Conservation (phyloP, 2,113 vertebrate genomes). For the Petrocephalus microphthalmus region DNA sequence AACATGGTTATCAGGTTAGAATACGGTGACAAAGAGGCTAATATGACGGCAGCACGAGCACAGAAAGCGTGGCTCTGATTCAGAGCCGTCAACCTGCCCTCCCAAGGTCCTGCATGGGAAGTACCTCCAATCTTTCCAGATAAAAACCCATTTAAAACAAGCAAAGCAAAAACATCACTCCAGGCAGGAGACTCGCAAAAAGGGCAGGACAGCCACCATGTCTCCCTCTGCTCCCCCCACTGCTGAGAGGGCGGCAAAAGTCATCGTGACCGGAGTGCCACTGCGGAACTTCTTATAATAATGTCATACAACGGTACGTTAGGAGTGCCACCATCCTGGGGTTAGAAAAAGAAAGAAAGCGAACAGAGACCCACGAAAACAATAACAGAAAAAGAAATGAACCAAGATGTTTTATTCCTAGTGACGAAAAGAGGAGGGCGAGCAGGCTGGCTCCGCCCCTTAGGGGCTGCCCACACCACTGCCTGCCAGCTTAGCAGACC, state of each 20-base stretch:
- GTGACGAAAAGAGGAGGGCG: constrained; percentile 53
- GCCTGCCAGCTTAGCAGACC: constrained; percentile 60
- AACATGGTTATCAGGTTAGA: neutral
- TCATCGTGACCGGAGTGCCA: constrained; percentile 54
- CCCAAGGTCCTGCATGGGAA: neutral
- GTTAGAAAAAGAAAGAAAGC: constrained; percentile 44
- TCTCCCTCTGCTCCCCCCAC: constrained; percentile 26
- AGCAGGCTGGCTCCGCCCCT: constrained; percentile 53
- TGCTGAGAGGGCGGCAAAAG: constrained; percentile 31
- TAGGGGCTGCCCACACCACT: constrained; percentile 58
- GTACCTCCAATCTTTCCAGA: neutral
- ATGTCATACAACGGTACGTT: constrained; percentile 49
- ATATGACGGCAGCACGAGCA: neutral
- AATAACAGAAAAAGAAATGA: constrained; percentile 49
- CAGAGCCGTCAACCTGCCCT: neutral
- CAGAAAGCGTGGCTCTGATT: neutral
- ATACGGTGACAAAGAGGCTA: neutral
- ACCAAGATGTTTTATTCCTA: constrained; percentile 62
- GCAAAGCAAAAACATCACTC: neutral
- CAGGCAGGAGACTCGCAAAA: constrained; percentile 38
- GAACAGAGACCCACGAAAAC: constrained; percentile 39
- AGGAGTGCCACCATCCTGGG: constrained; percentile 63
- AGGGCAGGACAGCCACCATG: constrained; percentile 33
- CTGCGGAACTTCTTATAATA: constrained; percentile 43
- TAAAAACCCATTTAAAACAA: neutral